Evolutionary conservation across 2,888 invertebrate species (phyloP).

Genomic region (Entomobrya multifasciata): DNA sequence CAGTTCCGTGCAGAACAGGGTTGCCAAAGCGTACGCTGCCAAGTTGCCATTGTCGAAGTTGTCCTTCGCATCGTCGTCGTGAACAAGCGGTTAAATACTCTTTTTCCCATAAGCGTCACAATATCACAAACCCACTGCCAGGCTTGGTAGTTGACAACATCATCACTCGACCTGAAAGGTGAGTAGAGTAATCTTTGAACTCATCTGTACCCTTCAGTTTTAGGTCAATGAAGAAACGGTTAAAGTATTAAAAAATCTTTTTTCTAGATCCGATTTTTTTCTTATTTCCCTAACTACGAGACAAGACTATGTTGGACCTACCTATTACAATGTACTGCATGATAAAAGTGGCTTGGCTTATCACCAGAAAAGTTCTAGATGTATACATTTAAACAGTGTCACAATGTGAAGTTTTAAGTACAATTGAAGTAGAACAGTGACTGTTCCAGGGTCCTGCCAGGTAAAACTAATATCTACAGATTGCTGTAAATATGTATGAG

Average conservation of each 20-base stretch:
- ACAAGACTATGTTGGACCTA: conserved; percentile 95
- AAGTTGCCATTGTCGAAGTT: conserved; percentile 82
- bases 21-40: not conserved
- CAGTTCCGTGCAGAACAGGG: conserved; percentile 83
- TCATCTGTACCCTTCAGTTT: too few species aligned
- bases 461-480: too few species aligned
- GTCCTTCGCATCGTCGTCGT: conserved; percentile 92
- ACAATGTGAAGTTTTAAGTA: conserved; percentile 97
- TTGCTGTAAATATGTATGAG: too few species aligned
- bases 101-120: conserved; percentile 8
- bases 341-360: conserved; percentile 87
- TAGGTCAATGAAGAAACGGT: too few species aligned
- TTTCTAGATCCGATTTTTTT: conserved; percentile 91
- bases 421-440: conserved; percentile 87
- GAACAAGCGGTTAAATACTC: conserved; percentile 89
- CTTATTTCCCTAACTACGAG: conserved; percentile 92
- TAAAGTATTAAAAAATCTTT: too few species aligned
- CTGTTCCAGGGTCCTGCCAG: conserved; percentile 81
- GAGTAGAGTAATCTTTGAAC: not conserved
- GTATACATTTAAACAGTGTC: conserved; percentile 91
- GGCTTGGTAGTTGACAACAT: conserved; percentile 94
- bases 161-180: conserved; percentile 88
- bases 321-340: conserved; percentile 92
- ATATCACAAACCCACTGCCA: conserved; percentile 85
- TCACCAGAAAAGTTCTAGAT: conserved; percentile 89